These are phyloP conservation scores for Dendrocincla fuliginosa DNA, from an alignment of 2,797 vertebrate species.

Conservation along the genomic window DNA sequence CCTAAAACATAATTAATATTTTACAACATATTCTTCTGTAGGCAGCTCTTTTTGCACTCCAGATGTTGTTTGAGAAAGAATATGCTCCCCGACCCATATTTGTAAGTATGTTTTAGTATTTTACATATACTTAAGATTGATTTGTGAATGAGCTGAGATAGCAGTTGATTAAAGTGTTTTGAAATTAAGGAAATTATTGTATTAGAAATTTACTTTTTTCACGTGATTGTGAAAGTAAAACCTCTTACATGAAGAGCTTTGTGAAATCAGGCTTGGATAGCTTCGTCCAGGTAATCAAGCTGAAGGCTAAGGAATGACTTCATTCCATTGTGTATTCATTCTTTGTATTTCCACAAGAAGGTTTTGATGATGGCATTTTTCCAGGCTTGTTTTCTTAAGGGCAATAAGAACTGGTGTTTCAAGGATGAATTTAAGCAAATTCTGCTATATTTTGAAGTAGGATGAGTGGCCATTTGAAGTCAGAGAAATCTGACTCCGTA, in stretches of 20 bases:
- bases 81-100: constrained; percentile 87
- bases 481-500: neutral
- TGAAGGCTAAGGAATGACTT: neutral
- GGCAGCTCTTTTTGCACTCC: constrained; percentile 94
- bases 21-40: constrained; percentile 58
- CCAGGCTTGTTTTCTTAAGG: neutral
- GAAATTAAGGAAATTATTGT: neutral
- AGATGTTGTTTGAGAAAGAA: constrained; percentile 86
- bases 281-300: neutral
- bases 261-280: neutral
- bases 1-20: neutral
- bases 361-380: neutral
- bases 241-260: neutral
- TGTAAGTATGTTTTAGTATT: constrained; percentile 79
- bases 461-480: neutral
- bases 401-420: neutral
- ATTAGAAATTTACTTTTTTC: neutral
- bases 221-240: neutral
- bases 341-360: neutral
- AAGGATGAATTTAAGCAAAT: neutral
- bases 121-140: neutral
- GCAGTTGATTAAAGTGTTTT: neutral
- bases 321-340: neutral
- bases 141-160: neutral
- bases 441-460: neutral